Conservation (phyloP, 2,113 vertebrate species). For the Bufo bufo region DNA sequence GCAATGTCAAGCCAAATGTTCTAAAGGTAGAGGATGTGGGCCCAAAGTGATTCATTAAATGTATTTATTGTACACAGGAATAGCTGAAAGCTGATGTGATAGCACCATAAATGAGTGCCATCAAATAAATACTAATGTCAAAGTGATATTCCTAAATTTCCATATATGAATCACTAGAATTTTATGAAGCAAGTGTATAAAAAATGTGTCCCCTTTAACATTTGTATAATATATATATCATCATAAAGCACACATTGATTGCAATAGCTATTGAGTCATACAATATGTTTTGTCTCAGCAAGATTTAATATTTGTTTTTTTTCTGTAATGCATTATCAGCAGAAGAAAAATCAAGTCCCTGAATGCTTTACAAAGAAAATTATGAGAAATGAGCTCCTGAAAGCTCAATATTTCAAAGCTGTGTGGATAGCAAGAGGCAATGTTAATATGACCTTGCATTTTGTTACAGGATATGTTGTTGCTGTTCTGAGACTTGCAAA, state of each 20-base stretch:
- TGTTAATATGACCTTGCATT: constrained; percentile 60
- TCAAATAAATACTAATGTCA: background rate
- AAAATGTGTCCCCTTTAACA: constrained; percentile 12
- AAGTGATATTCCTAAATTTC: background rate
- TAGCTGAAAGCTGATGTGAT: background rate
- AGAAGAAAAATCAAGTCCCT: background rate
- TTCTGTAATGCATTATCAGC: constrained; percentile 50
- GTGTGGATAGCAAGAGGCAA: constrained; percentile 44
- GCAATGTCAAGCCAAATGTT: background rate
- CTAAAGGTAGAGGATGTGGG: background rate
- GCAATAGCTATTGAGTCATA: constrained; percentile 16
- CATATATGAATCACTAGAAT: background rate
- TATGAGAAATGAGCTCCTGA: constrained; percentile 50
- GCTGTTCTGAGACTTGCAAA: constrained; percentile 55
- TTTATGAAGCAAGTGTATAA: background rate
- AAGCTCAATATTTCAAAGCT: constrained; percentile 51
- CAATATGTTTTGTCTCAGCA: constrained; percentile 51
- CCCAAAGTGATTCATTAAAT: background rate
- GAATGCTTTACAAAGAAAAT: constrained; percentile 47
- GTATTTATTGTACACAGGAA: background rate
- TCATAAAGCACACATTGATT: constrained; percentile 38
- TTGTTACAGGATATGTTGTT: constrained; percentile 41
- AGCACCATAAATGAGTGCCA: background rate
- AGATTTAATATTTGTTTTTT: constrained; percentile 39
- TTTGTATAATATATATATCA: constrained; percentile 28